Conservation (phyloP, 2,113 vertebrate species). For the Oplegnathus fasciatus region DNA sequence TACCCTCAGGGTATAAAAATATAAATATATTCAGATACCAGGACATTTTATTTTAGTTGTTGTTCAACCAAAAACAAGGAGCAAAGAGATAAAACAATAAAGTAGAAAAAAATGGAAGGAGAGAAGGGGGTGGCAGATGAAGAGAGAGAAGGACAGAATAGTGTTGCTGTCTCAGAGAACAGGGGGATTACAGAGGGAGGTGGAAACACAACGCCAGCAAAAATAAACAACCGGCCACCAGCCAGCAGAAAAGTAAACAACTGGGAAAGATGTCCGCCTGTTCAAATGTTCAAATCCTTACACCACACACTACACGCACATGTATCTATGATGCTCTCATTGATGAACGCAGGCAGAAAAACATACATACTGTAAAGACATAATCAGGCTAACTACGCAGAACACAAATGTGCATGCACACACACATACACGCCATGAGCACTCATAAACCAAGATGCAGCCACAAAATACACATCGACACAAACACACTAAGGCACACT, state of each 20-base stretch:
- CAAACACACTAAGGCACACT: neutral
- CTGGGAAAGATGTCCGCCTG: slow-evolving; percentile 24
- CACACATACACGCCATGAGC: neutral
- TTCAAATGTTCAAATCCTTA: slow-evolving; percentile 7
- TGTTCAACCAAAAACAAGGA: neutral
- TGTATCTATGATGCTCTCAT: neutral
- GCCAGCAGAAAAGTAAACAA: slow-evolving; percentile 23
- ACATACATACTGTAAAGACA: neutral
- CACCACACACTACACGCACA: neutral
- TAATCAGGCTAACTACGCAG: neutral
- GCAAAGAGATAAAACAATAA: neutral
- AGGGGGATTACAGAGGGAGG: neutral
- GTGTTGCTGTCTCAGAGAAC: slow-evolving; percentile 3
- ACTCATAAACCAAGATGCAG: neutral
- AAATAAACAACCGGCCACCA: neutral
- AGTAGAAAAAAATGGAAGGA: neutral
- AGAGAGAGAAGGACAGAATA: neutral
- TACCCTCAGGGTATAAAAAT: neutral
- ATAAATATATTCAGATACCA: neutral
- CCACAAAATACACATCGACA: neutral
- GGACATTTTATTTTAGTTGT: too few relatives aligned
- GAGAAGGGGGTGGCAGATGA: neutral
- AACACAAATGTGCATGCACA: neutral
- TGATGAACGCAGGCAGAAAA: neutral
- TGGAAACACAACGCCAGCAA: neutral